Evolutionary conservation across 1,140 invertebrate genomes (phyloP), one percentile per base, ranked within the genome.

Genomic region (Fopius arisanus): DNA sequence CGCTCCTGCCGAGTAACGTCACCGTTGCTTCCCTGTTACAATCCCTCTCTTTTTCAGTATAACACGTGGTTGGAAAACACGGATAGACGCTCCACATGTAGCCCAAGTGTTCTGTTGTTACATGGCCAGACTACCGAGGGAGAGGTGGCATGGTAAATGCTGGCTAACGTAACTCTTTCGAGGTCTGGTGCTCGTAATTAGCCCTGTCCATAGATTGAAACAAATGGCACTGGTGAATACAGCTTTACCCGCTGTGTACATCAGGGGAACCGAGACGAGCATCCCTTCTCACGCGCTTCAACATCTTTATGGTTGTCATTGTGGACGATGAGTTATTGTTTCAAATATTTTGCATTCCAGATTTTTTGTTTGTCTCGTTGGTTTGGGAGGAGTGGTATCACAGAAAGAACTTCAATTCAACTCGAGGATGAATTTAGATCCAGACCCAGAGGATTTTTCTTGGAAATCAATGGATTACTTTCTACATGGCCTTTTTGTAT

Each of bases 161-260:
- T 54, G 26, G 40, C 29, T 28, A 67, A 62, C 72, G 79, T 80
- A 80, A 78, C 78, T 83, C 79, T 62, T 73, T 68, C 65, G 48
- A 31, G 29, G 28, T 65, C 66, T 73, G 43, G 72, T 82, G 68
- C 74, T 76, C 70, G 81, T 80, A 86, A 86, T 86, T 86, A 86
- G 82, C 78, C 72, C 78, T 80, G 82, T 85, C 79, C 81, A 79
- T 85, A 82, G 80, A 85, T 85, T 84, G 84, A 86, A 85, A 85
- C 79, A 84, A 86, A 86, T 85, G 84, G 79, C 73, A 77, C 77
- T 71, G 67, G 29, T 12, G 43, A 71, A 71, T 43, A 37, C 29
- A 19, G 43, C 48, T 67, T 26, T 23, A 67, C 74, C 74, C 72
- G 73, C 74, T 75, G 65, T 73, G 63, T 75, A 63, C 73, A 70